These are phyloP conservation scores for Teleogryllus oceanicus DNA, from an alignment of 2,888 invertebrate species.

Conservation along the genomic window DNA sequence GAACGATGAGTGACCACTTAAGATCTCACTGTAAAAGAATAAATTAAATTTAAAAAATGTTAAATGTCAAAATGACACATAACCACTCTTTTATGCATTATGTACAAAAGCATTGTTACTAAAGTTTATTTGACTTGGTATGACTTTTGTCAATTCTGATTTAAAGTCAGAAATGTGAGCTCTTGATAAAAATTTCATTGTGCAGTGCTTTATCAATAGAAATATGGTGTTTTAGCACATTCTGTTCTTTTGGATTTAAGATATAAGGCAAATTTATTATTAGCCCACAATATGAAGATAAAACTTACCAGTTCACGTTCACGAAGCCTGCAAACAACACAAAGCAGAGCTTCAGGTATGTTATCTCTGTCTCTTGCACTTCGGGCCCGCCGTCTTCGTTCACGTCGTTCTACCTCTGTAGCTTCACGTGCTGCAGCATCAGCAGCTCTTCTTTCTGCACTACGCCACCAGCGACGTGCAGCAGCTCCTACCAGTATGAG, in stretches of 20 bases:
- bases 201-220: neutral
- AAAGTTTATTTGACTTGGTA: too few species aligned
- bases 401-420: slow-evolving; percentile 63
- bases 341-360: slow-evolving; percentile 59
- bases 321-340: slow-evolving; percentile 74
- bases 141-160: too few species aligned
- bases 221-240: neutral
- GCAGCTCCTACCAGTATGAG: slow-evolving; percentile 52
- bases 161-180: too few species aligned
- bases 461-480: slow-evolving; percentile 51
- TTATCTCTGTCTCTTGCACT: slow-evolving; percentile 30
- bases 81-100: too few species aligned
- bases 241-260: neutral
- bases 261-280: neutral
- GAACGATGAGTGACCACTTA: too few species aligned
- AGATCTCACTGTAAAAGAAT: too few species aligned
- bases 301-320: neutral
- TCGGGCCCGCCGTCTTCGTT: slow-evolving; percentile 46
- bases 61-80: too few species aligned
- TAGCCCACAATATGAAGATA: neutral
- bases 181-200: neutral
- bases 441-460: slow-evolving; percentile 54
- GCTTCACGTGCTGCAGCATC: slow-evolving; percentile 53
- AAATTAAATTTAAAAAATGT: too few species aligned
- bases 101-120: too few species aligned